Evolutionary conservation across 2,888 invertebrate species (phyloP), one percentile per base, ranked within the genome.

Genomic region (Ophion slaviceki): DNA sequence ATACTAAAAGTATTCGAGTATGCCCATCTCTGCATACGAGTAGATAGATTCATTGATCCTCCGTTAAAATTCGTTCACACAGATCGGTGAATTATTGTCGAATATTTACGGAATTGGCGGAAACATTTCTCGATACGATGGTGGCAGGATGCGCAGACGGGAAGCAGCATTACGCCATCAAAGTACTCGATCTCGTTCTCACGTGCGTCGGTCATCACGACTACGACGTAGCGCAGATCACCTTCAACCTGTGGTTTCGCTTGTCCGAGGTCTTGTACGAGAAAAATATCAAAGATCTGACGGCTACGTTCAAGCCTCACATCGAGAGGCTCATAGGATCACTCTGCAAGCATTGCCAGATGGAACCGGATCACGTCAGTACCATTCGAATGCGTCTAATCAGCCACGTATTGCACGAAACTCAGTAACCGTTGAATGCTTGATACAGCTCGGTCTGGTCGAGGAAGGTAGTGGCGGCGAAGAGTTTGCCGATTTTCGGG

Each of bases 201-300:
- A 96, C 97, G 59, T 99, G 99, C 94, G 98, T 98, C 11, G 98
- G 98, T 0, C 99, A 99, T 95, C 99, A 99, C 94, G 99, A 99
- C 94, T 99, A 99, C 94, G 99, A 99, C 96, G 95, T 97, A 17
- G 96, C 96, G 14, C 96, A 96, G 91, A 98, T 99, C 89, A 99
- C 99, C 1, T 99, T 99, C 93, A 98, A 98, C 94, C 95, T 99
- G 84, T 99, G 99, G 99, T 99, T 98, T 94, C 96, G 98, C 40
- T 94, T 99, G 57, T 99, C 99, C 5, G 99, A 99, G 94, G 97
- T 97, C 91, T 95, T 99, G 5, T 99, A 99, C 94, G 97, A 98
- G 90, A 96, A 96, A 88, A 97, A 98, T 92, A 97, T 96, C 90
- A 97, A 97, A 89, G 95, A 96, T 0, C 93, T 98, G n/a, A 98